These are phyloP conservation scores for Campoplex capitator DNA, from an alignment of 2,888 invertebrate genomes.

Conservation along the genomic window DNA sequence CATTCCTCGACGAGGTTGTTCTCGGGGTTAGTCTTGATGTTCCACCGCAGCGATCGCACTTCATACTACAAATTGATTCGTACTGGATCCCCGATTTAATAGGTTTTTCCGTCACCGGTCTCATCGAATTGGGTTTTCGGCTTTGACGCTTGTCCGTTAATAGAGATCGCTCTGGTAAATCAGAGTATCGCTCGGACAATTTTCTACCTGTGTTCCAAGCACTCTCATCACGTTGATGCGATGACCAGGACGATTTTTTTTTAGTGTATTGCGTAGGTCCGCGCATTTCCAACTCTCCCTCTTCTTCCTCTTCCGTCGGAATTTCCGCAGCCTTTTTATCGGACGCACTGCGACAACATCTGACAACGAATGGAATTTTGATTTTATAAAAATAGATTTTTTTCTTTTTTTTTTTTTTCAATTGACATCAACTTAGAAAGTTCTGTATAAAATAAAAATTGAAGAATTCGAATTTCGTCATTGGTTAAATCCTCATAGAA, in stretches of 20 bases:
- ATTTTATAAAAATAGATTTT: background rate
- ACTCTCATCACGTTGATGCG: slow-evolving; percentile 49
- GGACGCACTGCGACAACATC: slow-evolving; percentile 44
- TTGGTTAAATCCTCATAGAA: background rate
- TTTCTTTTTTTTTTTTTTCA: background rate
- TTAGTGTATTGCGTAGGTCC: background rate
- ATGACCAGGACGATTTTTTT: slow-evolving; percentile 55
- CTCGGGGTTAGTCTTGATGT: slow-evolving; percentile 63
- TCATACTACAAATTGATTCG: slow-evolving; percentile 62
- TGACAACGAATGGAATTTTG: slow-evolving; percentile 1
- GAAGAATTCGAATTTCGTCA: background rate
- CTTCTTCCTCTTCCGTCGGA: slow-evolving; percentile 52
- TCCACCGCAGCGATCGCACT: slow-evolving; percentile 74
- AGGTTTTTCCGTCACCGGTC: slow-evolving; percentile 70
- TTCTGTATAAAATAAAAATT: background rate
- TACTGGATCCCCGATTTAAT: slow-evolving; percentile 55
- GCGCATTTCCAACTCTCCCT: slow-evolving; percentile 35
- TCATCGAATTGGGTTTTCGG: slow-evolving; percentile 63
- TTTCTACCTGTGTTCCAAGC: slow-evolving; percentile 67
- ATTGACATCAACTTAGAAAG: background rate
- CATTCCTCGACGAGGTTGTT: slow-evolving; percentile 64
- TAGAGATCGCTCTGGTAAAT: slow-evolving; percentile 15
- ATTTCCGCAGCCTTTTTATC: slow-evolving; percentile 35
- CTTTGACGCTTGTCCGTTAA: slow-evolving; percentile 54
- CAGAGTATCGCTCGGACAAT: slow-evolving; percentile 69